Percentiles rank a stretch among this genome's conserved stretches.
These are phyloP conservation scores for Meriones unguiculatus DNA, from an alignment of 2,113 vertebrate species.

Conservation along the genomic window DNA sequence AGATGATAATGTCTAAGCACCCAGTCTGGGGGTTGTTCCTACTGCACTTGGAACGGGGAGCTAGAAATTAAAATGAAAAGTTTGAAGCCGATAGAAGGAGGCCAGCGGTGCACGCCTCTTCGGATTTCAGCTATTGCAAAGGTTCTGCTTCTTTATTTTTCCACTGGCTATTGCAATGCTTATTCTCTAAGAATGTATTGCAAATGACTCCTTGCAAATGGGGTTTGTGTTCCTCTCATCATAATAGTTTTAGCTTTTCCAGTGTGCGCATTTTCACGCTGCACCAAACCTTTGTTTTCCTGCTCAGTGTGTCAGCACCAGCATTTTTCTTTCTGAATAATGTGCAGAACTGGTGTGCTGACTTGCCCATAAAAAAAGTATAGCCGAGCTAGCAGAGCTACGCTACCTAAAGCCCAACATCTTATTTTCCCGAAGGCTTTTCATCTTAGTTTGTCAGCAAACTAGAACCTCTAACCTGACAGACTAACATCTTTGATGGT, in stretches of 20 bases:
- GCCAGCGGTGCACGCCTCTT: background rate
- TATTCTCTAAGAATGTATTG: slow-evolving; percentile 79
- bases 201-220: slow-evolving; percentile 82
- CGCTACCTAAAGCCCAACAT: slow-evolving; percentile 76
- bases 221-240: slow-evolving; percentile 74
- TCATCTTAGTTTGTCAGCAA: slow-evolving; percentile 86
- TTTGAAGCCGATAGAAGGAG: background rate
- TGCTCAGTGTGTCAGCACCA: slow-evolving; percentile 75
- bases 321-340: slow-evolving; percentile 89
- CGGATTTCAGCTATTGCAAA: background rate
- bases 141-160: slow-evolving; percentile 57
- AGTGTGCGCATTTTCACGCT: slow-evolving; percentile 72
- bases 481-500: slow-evolving; percentile 69
- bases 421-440: slow-evolving; percentile 85
- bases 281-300: slow-evolving; percentile 81
- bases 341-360: slow-evolving; percentile 84
- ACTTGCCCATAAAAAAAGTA: slow-evolving; percentile 85
- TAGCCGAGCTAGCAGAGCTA: slow-evolving; percentile 78
- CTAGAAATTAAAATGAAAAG: background rate
- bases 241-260: slow-evolving; percentile 71
- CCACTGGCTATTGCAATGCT: slow-evolving; percentile 75
- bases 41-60: background rate
- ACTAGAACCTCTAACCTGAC: slow-evolving; percentile 75
- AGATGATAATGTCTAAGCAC: background rate
- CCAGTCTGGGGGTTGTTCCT: background rate